phyloP scores from a whole-genome alignment of 2,113 vertebrate species.

The Pangasianodon gigas region DNA sequence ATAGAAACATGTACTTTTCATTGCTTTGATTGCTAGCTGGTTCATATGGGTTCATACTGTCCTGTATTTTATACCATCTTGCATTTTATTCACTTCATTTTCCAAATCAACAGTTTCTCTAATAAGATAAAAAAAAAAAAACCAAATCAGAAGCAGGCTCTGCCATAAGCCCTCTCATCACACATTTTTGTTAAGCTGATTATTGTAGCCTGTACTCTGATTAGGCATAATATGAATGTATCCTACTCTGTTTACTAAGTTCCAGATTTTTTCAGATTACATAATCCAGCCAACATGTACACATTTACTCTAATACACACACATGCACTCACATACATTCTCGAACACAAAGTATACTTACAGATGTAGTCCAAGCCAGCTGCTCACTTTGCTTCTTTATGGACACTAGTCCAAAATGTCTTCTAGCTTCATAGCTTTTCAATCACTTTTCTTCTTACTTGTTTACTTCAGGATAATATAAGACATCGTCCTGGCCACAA shows the following conservation, averaged over 20 bases:
- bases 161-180: background rate
- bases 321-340: slow-evolving; percentile 17
- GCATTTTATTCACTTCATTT: no score
- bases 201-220: no score
- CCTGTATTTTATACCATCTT: background rate
- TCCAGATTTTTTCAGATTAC: background rate
- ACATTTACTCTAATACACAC: background rate
- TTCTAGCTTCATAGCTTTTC: slow-evolving; percentile 40
- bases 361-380: slow-evolving; percentile 25
- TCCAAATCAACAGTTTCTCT: no score
- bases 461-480: slow-evolving; percentile 27
- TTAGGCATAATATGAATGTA: no score
- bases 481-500: background rate
- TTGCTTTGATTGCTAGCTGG: no score
- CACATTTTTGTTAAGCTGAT: background rate
- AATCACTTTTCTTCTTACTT: slow-evolving; percentile 7
- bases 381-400: slow-evolving; percentile 21
- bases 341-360: slow-evolving; percentile 26
- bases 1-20: no score
- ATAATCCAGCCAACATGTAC: background rate
- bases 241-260: no score
- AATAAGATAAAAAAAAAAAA: no score
- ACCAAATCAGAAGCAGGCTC: background rate
- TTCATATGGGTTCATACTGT: background rate
- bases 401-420: slow-evolving; percentile 32